A percentile compares a stretch with the other conserved stretches of the same genome.
phyloP scores from a whole-genome alignment of 2,113 vertebrate species.

The Gymnarchus niloticus region DNA sequence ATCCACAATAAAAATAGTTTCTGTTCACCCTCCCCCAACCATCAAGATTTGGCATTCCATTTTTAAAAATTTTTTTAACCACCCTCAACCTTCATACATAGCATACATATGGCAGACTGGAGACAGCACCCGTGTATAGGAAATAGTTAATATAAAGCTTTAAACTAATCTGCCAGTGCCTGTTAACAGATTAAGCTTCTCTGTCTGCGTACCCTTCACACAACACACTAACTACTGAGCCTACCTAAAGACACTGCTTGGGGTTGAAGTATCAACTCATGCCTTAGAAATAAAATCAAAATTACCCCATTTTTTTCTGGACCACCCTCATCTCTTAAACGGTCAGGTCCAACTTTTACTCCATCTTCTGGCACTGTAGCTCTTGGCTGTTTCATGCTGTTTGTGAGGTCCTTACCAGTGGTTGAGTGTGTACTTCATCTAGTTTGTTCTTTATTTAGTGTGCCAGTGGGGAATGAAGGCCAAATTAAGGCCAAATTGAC shows the following conservation, averaged over 20 bases:
- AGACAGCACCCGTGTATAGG: conserved; percentile 1
- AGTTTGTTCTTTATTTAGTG: neutral
- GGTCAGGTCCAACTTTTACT: neutral
- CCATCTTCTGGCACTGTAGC: neutral
- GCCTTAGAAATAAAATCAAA: neutral
- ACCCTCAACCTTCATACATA: neutral
- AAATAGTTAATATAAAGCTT: conserved; percentile 1
- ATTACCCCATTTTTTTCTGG: too few relatives aligned
- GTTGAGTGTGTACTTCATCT: neutral
- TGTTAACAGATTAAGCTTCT: neutral
- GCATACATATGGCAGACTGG: neutral
- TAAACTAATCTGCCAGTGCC: neutral
- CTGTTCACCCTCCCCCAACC: neutral
- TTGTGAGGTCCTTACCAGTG: neutral
- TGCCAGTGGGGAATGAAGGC: neutral
- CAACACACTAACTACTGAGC: neutral
- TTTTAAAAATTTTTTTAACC: neutral
- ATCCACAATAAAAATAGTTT: neutral
- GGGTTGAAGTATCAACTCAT: neutral
- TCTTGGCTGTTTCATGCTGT: neutral
- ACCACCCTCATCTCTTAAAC: neutral
- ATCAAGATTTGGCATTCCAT: too few relatives aligned
- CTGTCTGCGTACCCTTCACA: neutral
- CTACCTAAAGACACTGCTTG: neutral
- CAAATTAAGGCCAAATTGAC: neutral